Evolutionary conservation across 2,888 invertebrate genomes (phyloP), one percentile per base, ranked within the genome.

Genomic region (Drosophila leonis): DNA sequence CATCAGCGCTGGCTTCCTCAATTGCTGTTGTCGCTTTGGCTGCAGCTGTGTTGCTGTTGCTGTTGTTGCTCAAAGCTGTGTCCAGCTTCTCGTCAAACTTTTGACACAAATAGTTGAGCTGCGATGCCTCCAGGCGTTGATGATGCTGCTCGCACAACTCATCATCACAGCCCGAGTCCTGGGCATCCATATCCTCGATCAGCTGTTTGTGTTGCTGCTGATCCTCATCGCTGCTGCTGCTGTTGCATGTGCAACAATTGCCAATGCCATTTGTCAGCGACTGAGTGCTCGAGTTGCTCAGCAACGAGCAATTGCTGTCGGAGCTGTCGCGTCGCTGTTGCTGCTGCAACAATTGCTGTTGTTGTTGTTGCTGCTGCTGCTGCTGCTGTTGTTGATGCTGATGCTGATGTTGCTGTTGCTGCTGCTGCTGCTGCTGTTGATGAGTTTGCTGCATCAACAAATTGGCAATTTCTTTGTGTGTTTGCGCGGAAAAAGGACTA

Each of bases 81-180:
- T 92, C 92, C 72, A 93, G 70, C 72, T 93, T 93, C 73, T 93
- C 92, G 76, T 93, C 92, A 72, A 93, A 93, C 85, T 93, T 93
- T 83, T 93, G 93, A 86, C 93, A 93, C 80, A 93, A 88, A 78
- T 92, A 92, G 66, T 93, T 93, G 65, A 92, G 82, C 59, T 91
- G 90, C 2, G 86, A 81, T 18, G 88, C 82, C 52, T 91, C 91
- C 51, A 90, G 56, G 13, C 77, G 77, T 62, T 92, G 91, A 64
- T 91, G 89, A 72, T 90, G 90, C 61, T 84, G 81, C 61, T 91
- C 90, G 64, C 89, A 90, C 5, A 90, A 77, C 69, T 92, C 92
- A 73, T 93, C 93, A 66, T 92, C 93, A 61, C 92, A 92, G 51
- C 92, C 92, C 42, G 92, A 92, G 44, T 92, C 92, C 77, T 90